These are phyloP conservation scores for Uloborus plumipes DNA, from an alignment of 2,888 invertebrate species.

Conservation along the genomic window DNA sequence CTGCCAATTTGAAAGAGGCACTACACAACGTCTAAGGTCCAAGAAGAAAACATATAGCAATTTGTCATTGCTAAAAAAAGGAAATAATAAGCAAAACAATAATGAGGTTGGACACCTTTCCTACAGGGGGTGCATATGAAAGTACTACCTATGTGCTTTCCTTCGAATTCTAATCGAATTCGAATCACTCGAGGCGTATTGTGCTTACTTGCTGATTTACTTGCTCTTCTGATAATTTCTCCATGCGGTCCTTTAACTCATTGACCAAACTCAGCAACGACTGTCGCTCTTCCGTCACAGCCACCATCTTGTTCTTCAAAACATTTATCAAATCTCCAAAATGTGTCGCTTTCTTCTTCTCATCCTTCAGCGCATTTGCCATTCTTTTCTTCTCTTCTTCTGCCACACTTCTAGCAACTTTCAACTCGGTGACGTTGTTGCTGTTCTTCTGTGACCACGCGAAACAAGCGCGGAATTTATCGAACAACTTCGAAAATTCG, in stretches of 20 bases:
- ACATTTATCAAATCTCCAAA: neutral
- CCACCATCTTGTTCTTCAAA: neutral
- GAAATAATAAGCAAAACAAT: no score
- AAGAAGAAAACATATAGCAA: no score
- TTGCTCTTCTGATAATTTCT: neutral
- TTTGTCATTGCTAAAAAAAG: no score
- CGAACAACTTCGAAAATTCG: constrained; percentile 30
- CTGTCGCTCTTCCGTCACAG: constrained; percentile 7
- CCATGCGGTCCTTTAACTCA: neutral
- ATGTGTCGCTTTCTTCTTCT: neutral
- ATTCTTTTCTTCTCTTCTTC: constrained; percentile 5
- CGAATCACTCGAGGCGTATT: no score
- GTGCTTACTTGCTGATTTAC: neutral
- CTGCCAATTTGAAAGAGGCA: no score
- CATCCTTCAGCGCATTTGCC: neutral
- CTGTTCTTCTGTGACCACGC: constrained; percentile 5
- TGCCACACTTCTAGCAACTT: neutral
- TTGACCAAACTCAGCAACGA: neutral
- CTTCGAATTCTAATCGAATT: no score
- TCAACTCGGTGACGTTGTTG: constrained; percentile 20
- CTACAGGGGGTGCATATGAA: no score
- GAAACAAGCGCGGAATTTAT: constrained; percentile 36
- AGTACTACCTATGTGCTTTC: no score
- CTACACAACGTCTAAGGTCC: no score
- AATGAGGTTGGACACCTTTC: no score